A percentile compares a stretch with the other conserved stretches of the same genome.
phyloP scores from a whole-genome alignment of 2,113 vertebrate species.

The Grammomys surdaster region DNA sequence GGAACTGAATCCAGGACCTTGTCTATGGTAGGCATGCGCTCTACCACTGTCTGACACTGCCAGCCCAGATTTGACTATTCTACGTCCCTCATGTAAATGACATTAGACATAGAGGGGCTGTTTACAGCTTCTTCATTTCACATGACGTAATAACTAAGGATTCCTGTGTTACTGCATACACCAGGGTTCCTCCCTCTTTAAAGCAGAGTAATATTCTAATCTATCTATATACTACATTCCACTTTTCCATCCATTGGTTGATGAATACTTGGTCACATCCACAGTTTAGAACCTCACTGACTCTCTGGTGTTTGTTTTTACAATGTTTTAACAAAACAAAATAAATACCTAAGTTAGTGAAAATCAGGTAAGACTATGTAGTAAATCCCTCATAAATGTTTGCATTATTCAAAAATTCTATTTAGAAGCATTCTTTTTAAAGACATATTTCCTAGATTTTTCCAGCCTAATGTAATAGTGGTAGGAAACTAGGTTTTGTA shows the following conservation, averaged over 20 bases:
- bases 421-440: conserved; percentile 15
- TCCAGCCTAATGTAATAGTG: conserved; percentile 38
- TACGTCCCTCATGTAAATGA: background rate
- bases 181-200: background rate
- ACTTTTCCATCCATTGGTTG: background rate
- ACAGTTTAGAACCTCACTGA: background rate
- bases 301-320: conserved; percentile 49
- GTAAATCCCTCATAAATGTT: conserved; percentile 35
- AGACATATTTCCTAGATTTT: conserved; percentile 45
- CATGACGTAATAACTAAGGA: background rate
- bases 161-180: background rate
- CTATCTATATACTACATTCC: background rate
- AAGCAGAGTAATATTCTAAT: background rate
- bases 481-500: conserved; percentile 61
- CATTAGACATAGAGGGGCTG: background rate
- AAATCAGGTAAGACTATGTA: conserved; percentile 20
- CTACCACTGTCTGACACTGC: background rate
- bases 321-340: background rate
- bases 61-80: background rate
- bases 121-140: background rate
- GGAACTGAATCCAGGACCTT: background rate
- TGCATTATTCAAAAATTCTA: conserved; percentile 34
- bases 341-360: background rate
- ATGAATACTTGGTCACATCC: background rate
- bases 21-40: too few species aligned